A percentile compares a stretch with the other conserved stretches of the same genome.
phyloP scores from a whole-genome alignment of 2,888 invertebrate genomes.

The Craniophora ligustri region DNA sequence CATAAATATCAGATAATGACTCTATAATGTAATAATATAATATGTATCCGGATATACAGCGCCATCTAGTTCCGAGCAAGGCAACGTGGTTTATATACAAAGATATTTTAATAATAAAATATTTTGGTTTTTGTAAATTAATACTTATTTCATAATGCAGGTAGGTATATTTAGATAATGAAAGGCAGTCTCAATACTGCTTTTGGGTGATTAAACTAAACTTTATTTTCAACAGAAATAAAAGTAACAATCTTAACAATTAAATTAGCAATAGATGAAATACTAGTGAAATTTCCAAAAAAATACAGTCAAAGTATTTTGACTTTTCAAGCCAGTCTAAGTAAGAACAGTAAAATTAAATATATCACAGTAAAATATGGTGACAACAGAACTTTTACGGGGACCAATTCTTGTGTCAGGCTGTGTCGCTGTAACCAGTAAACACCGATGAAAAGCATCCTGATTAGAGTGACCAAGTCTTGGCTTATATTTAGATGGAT shows the following conservation, averaged over 20 bases:
- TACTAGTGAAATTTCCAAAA: no score
- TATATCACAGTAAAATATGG: conserved; percentile 26
- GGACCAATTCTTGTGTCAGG: conserved; percentile 15
- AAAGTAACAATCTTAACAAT: not conserved
- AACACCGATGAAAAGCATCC: conserved; percentile 22
- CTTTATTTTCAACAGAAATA: not conserved
- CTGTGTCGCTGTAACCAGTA: conserved; percentile 16
- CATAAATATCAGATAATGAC: no score
- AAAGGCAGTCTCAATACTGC: no score
- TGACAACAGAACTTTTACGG: conserved; percentile 35
- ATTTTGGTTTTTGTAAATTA: no score
- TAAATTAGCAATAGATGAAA: not conserved
- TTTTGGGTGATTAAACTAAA: not conserved
- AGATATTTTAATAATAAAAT: no score
- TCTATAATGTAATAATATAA: no score
- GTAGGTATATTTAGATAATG: no score
- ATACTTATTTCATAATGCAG: no score
- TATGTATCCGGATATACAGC: no score
- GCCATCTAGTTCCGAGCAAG: no score
- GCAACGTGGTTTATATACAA: no score
- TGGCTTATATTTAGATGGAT: no score
- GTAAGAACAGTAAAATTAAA: conserved; percentile 30
- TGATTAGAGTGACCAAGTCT: conserved; percentile 18
- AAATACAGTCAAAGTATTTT: not conserved
- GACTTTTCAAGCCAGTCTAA: not conserved